Evolutionary conservation across 2,888 invertebrate species (phyloP).

Genomic region (Flabesymbios commensalis): DNA sequence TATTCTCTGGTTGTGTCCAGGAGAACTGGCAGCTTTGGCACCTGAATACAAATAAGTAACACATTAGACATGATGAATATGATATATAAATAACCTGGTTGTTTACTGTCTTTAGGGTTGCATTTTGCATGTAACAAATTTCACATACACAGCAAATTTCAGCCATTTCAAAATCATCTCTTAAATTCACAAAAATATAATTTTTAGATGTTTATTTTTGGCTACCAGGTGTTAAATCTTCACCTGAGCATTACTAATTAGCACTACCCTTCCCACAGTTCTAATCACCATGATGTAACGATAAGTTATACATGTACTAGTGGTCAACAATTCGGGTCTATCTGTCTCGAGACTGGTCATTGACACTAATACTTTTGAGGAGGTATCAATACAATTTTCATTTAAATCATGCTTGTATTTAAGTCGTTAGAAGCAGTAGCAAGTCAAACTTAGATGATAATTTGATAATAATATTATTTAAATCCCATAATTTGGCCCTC

Average conservation of each 20-base stretch:
- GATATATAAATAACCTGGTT: background rate
- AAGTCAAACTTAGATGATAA: background rate
- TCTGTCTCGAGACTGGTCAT: too few species aligned
- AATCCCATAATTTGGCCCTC: conserved; percentile 4
- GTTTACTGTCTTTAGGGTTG: background rate
- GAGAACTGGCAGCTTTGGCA: conserved; percentile 46
- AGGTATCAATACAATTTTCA: too few species aligned
- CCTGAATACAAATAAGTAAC: conserved; percentile 37
- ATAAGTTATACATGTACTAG: too few species aligned
- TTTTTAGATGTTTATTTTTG: too few species aligned
- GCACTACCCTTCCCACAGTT: too few species aligned
- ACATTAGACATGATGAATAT: background rate
- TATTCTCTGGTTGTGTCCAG: conserved; percentile 52
- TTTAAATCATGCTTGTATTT: too few species aligned
- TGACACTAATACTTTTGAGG: too few species aligned
- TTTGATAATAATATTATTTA: background rate
- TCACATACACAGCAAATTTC: background rate
- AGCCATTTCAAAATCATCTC: background rate
- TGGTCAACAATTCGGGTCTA: too few species aligned
- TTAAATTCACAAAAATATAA: background rate
- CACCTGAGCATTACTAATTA: too few species aligned
- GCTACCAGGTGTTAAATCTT: too few species aligned
- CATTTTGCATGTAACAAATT: background rate
- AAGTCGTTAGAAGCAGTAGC: too few species aligned
- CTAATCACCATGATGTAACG: too few species aligned